Evolutionary conservation across 2,113 vertebrate genomes (phyloP), one percentile per base, ranked within the genome.

Genomic region (Lycaon pictus): DNA sequence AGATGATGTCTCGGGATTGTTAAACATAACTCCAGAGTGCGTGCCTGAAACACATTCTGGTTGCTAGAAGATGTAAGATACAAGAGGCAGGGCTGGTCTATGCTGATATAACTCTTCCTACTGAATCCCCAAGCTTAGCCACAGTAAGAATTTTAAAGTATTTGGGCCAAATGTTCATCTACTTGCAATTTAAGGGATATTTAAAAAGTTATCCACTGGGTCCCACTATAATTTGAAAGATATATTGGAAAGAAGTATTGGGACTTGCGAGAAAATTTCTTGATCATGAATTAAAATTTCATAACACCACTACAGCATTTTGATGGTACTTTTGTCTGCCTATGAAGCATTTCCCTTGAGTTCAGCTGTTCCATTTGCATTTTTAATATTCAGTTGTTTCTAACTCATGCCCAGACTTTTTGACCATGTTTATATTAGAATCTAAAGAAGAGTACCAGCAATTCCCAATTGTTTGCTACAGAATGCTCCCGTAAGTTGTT

Each of bases 261-360:
- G 86, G 95, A 97, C 88, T 94, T 89, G 43, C 12, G 51, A 96
- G 88, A 93, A 97, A 74, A 88, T 63, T 60, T 97, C 96, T 90
- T 91, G 88, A 96, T 98, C 88, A 79, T 89, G 96, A 98, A 95
- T 98, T 98, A 98, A 97, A 98, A 80, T 98, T 98, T 98, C 93
- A 93, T 97, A 98, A 97, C 53, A 95, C 51, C 67, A 93, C 35
- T 22, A 60, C 16, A 67, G 82, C 16, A 1, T 86, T 97, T 67
- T 88, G 86, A 94, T 94, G 88, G 90, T 65, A 90, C 90, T 96
- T 94, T 93, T 79, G 60, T 96, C 92, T 92, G 93, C 72, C 85
- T 96, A 63, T 48, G 48, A 96, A 96, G 67, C 56, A 56, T 71
- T 82, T 96, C 97, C 96, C 98, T 88, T 23, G 96, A 97, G 96